Evolutionary conservation across 2,113 vertebrate genomes (phyloP), one percentile per base, ranked within the genome.

Genomic region (Centropristis striata): DNA sequence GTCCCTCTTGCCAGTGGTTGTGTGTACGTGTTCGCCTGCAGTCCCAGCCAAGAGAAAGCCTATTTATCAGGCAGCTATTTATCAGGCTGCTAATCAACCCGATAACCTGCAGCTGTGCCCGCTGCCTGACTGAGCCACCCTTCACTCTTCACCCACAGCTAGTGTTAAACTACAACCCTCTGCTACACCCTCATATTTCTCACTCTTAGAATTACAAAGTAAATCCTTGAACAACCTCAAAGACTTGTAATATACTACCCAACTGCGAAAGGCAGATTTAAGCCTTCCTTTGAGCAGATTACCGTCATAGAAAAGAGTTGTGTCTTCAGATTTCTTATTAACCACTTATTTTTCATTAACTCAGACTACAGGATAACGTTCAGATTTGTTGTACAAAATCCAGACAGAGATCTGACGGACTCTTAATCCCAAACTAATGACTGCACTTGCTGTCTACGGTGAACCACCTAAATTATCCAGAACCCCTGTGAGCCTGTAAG

Each of bases 41-140:
- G 64, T 28, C 14, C 12, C 37, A 28, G 77, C 66, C 65, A 66
- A 64, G 46, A 72, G 18, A 71, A 74, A 76, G 58, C 42, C 53
- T 44, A 66, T 83, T 86, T 88, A 80, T 77, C 80, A 80, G 46
- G 41, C 69, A 63, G 64, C 78, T 77, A 79, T 90, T 86, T 83
- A 84, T 90, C 89, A 84, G 81, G 47, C 66, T 85, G 70, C 82
- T 89, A 84, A 92, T 90, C 86, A 88, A 78, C 81, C 78, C 83
- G 85, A 87, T 85, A 87, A 86, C 88, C 72, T 83, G 86, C 80
- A 86, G 80, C 80, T 90, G 82, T 78, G 71, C 71, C 69, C 69
- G 68, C 68, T 87, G 74, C 79, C 75, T 75, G 78, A 39, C 70
- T 78, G 82, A 79, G 72, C 76, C 63, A 76, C 66, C 50, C 41